phyloP scores from a whole-genome alignment of 1,140 invertebrate genomes.

The Drosophila sechellia region DNA sequence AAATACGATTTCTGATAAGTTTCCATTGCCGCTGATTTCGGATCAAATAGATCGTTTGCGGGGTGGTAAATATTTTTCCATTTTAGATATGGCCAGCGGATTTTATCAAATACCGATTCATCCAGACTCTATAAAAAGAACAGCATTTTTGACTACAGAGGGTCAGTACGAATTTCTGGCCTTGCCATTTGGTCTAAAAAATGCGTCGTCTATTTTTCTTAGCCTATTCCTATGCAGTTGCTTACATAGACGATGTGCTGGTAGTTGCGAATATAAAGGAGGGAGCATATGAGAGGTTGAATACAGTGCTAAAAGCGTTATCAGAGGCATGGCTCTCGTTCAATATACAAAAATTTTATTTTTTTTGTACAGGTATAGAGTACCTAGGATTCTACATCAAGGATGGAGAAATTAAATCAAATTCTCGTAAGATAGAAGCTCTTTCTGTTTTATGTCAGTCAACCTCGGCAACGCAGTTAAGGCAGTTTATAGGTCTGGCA shows the following conservation, averaged over 20 bases:
- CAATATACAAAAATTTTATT: slow-evolving; percentile 3
- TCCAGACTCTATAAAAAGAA: background rate
- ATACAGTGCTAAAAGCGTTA: slow-evolving; percentile 2
- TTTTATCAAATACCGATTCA: background rate
- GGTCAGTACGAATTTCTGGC: background rate
- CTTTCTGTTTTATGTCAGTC: too few species aligned
- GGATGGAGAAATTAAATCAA: too few species aligned
- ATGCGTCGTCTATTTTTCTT: background rate
- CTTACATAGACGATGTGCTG: background rate
- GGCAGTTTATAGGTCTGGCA: too few species aligned
- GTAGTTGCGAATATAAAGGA: background rate
- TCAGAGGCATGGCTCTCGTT: slow-evolving; percentile 9
- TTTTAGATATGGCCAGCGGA: background rate
- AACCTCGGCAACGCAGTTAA: too few species aligned
- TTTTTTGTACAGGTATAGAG: too few species aligned
- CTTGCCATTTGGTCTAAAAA: background rate
- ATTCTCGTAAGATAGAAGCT: too few species aligned
- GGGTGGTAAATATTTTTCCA: background rate
- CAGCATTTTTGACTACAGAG: background rate
- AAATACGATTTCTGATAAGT: background rate
- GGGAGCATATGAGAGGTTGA: slow-evolving; percentile 1
- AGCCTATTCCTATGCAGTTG: background rate
- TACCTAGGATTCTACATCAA: too few species aligned
- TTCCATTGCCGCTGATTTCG: background rate
- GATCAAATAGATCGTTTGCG: background rate